Percentiles rank a stretch among this genome's conserved stretches.
Conservation (phyloP, 1,140 invertebrate species). For the Eulimnadia texana region DNA sequence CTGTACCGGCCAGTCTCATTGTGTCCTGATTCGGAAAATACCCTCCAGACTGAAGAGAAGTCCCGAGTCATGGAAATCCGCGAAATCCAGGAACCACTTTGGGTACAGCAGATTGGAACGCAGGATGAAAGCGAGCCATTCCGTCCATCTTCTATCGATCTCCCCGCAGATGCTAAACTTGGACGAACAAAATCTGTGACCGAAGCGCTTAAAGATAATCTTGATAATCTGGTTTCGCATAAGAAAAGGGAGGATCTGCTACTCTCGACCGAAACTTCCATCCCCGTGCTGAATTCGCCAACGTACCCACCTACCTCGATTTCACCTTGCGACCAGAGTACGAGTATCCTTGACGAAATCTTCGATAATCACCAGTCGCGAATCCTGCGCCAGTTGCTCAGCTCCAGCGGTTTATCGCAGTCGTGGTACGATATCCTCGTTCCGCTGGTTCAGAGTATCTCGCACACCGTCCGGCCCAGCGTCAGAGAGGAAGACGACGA, state of each 20-base stretch:
- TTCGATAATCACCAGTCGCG: constrained; percentile 61
- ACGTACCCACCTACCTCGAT: background rate
- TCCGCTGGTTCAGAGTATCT: constrained; percentile 57
- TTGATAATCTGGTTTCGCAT: background rate
- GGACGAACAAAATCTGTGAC: background rate
- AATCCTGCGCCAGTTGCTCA: constrained; percentile 50
- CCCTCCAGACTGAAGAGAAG: background rate
- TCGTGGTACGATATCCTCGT: constrained; percentile 64
- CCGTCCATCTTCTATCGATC: no score
- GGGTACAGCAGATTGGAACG: constrained; percentile 52
- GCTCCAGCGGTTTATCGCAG: constrained; percentile 50
- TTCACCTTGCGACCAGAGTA: background rate
- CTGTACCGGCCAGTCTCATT: constrained; percentile 34
- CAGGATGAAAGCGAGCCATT: constrained; percentile 26
- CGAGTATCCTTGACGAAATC: constrained; percentile 31
- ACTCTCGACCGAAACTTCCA: constrained; percentile 1
- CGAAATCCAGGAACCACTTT: constrained; percentile 47
- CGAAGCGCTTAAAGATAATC: background rate
- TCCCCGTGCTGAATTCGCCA: background rate
- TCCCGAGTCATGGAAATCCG: constrained; percentile 19
- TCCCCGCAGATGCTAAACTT: no score
- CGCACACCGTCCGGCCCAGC: constrained; percentile 62
- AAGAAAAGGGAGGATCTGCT: constrained; percentile 2
- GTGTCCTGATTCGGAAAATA: background rate
- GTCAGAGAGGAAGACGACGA: constrained; percentile 53